phyloP scores from a whole-genome alignment of 2,888 invertebrate genomes.

The Synergus laeviventris region DNA sequence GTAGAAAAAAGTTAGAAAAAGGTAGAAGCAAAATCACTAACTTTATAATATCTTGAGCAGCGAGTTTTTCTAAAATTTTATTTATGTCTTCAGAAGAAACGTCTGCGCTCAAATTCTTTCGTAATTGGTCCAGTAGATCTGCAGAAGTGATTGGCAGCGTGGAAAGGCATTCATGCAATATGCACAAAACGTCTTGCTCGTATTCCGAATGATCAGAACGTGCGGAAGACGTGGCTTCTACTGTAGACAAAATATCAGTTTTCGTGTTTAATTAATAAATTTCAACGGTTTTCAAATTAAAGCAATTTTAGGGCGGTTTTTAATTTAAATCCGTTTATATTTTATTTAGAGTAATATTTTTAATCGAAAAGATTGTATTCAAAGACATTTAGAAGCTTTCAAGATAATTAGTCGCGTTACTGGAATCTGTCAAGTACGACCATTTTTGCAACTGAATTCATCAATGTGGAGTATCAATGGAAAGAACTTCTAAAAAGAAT shows the following conservation, averaged over 20 bases:
- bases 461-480: neutral
- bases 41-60: slow-evolving; percentile 85
- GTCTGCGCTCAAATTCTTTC: slow-evolving; percentile 77
- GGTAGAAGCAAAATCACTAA: slow-evolving; percentile 59
- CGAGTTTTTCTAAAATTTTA: slow-evolving; percentile 86
- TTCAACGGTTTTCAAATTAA: too few species aligned
- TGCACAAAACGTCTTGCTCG: slow-evolving; percentile 79
- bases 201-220: slow-evolving; percentile 71
- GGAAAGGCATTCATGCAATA: slow-evolving; percentile 83
- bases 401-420: neutral
- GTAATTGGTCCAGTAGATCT: slow-evolving; percentile 80
- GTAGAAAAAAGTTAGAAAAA: slow-evolving; percentile 16
- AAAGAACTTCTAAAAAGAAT: neutral
- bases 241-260: slow-evolving; percentile 14
- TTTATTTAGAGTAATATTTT: too few species aligned
- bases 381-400: neutral
- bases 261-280: neutral
- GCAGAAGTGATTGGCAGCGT: slow-evolving; percentile 85
- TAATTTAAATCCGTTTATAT: too few species aligned
- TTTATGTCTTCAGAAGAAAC: slow-evolving; percentile 82
- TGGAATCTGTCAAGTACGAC: neutral
- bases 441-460: neutral
- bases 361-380: neutral
- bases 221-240: slow-evolving; percentile 54
- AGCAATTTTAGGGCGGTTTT: too few species aligned